Base-by-base conservation (phyloP, 1,140 invertebrate genomes). In the Cecropterus lyciades region DNA sequence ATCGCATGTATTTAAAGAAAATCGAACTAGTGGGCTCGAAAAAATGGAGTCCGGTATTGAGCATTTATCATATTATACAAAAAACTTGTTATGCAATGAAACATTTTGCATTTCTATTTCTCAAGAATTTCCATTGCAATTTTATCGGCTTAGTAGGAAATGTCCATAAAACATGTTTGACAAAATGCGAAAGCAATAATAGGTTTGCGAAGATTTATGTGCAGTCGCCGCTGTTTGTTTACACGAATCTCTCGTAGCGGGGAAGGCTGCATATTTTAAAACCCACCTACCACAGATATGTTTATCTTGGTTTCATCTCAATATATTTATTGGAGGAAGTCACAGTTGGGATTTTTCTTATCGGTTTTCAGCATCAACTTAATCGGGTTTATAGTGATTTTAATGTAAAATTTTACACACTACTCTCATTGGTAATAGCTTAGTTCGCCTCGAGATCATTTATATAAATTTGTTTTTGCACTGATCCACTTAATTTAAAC, bases 271-370 rank as follows among this genome's bases (percentile, higher is more conserved):
- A 85, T 84, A 86, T 87, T 87, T 88, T 85, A 87, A 71, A 67
- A 63, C 45, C 65, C 68, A 64, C 77, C 72, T 76, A 16, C 51
- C 59, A 76, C 68, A 75, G 81, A 80, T 85, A 82, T 88, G 79
- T 88, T 90, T 90, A 84, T 87, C 80, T 87, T 82, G 72, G 76
- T 80, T 78, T 90, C 83, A 84, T 88, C 80, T 84, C 80, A 80
- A 88, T 82, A 87, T 88, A 86, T 88, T 88, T 88, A 87, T 90
- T 84, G 82, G 73, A 72, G 77, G 79, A 85, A 79, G 77, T 77
- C 79, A 72, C 74, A 75, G 81, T 80, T 80, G 73, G 66, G 67
- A 81, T 82, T 72, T 77, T 77, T 80, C 71, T 77, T 88, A 87
- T 89, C 83, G 84, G 73, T 87, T 85, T 67, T 71, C 52, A 75